Base-by-base conservation (phyloP, 2,113 vertebrate species). In the Climacteris rufus region DNA sequence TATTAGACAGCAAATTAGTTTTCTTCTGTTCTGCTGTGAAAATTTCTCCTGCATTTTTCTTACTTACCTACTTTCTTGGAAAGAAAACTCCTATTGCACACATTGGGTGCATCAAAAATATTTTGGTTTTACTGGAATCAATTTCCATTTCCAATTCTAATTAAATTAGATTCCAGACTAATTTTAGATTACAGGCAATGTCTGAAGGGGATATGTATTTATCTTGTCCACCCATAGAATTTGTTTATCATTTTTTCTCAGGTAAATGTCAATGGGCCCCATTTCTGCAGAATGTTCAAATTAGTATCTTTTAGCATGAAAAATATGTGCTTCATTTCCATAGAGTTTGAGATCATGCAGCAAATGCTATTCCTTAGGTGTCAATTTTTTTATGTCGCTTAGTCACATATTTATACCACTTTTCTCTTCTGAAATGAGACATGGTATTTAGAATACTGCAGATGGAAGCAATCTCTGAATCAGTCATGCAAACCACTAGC, bases 341-440 rank as follows among this genome's bases (percentile, higher is more conserved):
- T 87, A 0, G 0, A 68, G 37, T 79, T 74, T 89, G 44, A 95
- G 50, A 72, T 77, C 42, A 60, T 74, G 44, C 39, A 82, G 85
- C 85, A 94, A 91, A 84, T 69, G 39, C 33, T 57, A 15, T 70
- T 93, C 24, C 45, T 95, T 91, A 74, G 27, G 77, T 94, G 90
- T 87, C 63, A 89, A 60, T 53, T 85, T 85, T 65, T 50, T 94
- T 57, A 61, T 87, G 87, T 91, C 19, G 0, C 82, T 96, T 94
- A 97, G 90, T 96, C 91, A 94, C 57, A 49, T 84, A 93, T 94
- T 94, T 94, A 82, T 94, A 81, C 76, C 30, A 85, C 72, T 87
- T 83, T 85, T 74, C 90, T 89, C 23, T 87, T 89, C 77, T 95
- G 66, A 93, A 96, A 87, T 76, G 54, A 96, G 87, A 65, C 19